phyloP scores from a whole-genome alignment of 92 coral and sea anemone genomes.

The Epizoanthus scotinus region DNA sequence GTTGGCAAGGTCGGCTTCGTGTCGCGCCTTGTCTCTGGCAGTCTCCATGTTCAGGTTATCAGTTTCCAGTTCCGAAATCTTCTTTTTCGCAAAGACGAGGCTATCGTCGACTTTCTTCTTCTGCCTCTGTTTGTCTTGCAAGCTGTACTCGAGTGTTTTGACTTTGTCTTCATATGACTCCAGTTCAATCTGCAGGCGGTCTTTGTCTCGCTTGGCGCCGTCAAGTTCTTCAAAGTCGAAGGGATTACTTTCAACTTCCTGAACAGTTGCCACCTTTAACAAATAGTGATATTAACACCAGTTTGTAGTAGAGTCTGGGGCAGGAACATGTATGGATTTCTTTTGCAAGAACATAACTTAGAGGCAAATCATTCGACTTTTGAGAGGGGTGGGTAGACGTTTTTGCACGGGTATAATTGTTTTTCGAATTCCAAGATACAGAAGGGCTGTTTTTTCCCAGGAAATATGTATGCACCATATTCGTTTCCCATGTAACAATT shows the following conservation, averaged over 20 bases:
- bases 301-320: too few relatives aligned
- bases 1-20: conserved; percentile 72
- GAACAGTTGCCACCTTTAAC: conserved; percentile 69
- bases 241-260: conserved; percentile 59
- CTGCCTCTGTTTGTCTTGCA: conserved; percentile 54
- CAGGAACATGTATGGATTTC: too few relatives aligned
- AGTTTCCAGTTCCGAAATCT: conserved; percentile 63
- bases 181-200: conserved; percentile 65
- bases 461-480: too few relatives aligned
- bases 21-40: conserved; percentile 66
- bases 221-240: conserved; percentile 84
- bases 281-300: neutral
- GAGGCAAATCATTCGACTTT: too few relatives aligned
- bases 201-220: conserved; percentile 76
- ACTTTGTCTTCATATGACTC: conserved; percentile 64
- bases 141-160: conserved; percentile 51
- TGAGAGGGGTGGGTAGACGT: too few relatives aligned
- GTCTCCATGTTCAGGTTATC: conserved; percentile 71
- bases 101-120: conserved; percentile 57
- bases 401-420: too few relatives aligned
- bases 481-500: too few relatives aligned
- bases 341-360: too few relatives aligned
- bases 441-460: too few relatives aligned
- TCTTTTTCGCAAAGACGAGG: conserved; percentile 55
- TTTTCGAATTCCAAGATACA: too few relatives aligned